phyloP scores from a whole-genome alignment of 2,797 vertebrate genomes.

The Varecia variegata region DNA sequence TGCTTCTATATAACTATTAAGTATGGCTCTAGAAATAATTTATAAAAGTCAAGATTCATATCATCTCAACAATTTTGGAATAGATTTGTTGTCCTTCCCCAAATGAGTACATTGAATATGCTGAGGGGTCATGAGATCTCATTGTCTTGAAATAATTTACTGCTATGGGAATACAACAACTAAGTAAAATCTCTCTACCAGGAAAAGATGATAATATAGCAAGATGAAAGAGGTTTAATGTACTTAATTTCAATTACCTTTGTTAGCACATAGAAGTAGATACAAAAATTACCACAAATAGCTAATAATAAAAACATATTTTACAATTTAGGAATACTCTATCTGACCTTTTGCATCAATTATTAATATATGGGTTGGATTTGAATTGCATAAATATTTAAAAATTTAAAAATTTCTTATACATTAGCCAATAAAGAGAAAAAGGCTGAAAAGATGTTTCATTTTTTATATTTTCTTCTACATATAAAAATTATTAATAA shows the following conservation, averaged over 20 bases:
- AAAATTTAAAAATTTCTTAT: neutral
- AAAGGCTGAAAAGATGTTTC: neutral
- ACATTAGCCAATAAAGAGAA: neutral
- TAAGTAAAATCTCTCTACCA: constrained; percentile 28
- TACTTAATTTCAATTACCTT: neutral
- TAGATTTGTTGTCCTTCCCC: neutral
- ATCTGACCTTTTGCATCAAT: neutral
- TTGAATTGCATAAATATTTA: neutral
- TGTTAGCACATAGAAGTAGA: neutral
- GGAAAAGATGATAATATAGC: neutral
- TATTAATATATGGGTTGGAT: neutral
- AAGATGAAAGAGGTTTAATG: constrained; percentile 14
- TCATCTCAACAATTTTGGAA: neutral
- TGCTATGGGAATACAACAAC: neutral
- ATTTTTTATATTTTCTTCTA: constrained; percentile 17
- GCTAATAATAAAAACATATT: neutral
- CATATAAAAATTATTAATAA: constrained; percentile 4
- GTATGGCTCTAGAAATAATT: neutral
- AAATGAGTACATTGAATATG: neutral
- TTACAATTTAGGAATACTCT: constrained; percentile 32
- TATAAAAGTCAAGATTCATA: neutral
- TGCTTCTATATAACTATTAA: neutral
- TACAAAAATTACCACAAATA: neutral
- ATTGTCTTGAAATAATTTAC: constrained; percentile 35
- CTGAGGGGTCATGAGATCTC: neutral